Evolutionary conservation across 2,113 vertebrate species (phyloP), one percentile per base, ranked within the genome.

Genomic region (Orycteropus afer): DNA sequence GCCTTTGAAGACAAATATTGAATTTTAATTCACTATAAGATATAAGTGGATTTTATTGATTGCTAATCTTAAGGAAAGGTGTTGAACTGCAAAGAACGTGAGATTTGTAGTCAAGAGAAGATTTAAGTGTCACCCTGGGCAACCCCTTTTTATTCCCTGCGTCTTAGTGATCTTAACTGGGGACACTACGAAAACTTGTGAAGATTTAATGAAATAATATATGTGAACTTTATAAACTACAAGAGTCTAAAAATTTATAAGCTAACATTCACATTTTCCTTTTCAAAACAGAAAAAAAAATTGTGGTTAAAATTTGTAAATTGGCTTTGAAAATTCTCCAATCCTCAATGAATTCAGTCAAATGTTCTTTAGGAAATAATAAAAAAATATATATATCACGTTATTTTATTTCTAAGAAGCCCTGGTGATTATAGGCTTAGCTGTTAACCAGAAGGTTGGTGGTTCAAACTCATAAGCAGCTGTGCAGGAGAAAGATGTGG

Each of bases 271-370:
- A 71, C 14, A 2, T 90, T 83, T 71, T 29, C 22, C 25, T 23
- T 93, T 92, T 20, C 53, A 53, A 95, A 95, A 37, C 42, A 81
- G 80, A 57, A 91, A 47, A 2, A 76, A n/a, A 65, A 65, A 79
- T 61, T 57, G 45, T 88, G 49, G 8, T 81, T 25, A 77, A 92
- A 80, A 47, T 77, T 34, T 34, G 3, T 63, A 32, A 22, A 69
- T 29, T 82, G 22, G 49, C 0, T 77, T 45, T 57, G 37, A 23
- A 57, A 5, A 8, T 74, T 90, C 17, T 73, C 18, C 37, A 22
- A 7, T 71, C 40, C 18, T 76, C 34, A 51, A 7, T 51, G 49
- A 47, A 86, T 42, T 65, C 2, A 23, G 27, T 59, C 23, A n/a
- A 69, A 88, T 18, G 1, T 90, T 80, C 63, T 32, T 20, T 40